Evolutionary conservation across 2,797 vertebrate genomes (phyloP).

Genomic region (Hyperoplus lanceolatus): DNA sequence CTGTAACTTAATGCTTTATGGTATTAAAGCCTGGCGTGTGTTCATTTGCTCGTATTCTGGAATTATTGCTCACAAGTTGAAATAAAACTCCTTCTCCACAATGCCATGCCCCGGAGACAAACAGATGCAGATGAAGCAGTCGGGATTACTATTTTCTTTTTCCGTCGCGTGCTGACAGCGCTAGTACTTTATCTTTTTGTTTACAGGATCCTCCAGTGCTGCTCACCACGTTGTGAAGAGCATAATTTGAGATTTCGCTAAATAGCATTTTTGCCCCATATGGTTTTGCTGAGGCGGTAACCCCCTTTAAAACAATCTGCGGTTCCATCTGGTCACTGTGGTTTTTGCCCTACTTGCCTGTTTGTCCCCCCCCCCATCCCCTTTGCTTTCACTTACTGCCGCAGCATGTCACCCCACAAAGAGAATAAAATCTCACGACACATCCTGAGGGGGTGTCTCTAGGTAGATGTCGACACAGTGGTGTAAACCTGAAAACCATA

Average conservation of each 20-base stretch:
- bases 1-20: conserved; percentile 60
- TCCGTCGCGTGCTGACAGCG: conserved; percentile 21
- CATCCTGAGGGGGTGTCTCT: conserved; percentile 65
- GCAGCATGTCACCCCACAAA: conserved; percentile 50
- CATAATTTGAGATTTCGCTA: conserved; percentile 62
- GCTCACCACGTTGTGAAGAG: conserved; percentile 54
- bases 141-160: conserved; percentile 4
- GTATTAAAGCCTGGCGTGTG: conserved; percentile 49
- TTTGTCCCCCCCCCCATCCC: conserved; percentile 27
- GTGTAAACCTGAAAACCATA: too few relatives aligned
- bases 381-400: conserved; percentile 64
- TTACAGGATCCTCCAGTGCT: conserved; percentile 47
- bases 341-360: conserved; percentile 62
- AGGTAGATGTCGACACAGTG: conserved; percentile 47
- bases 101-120: conserved; percentile 33
- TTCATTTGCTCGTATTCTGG: conserved; percentile 52
- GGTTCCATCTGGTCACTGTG: conserved; percentile 82
- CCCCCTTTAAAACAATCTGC: conserved; percentile 79
- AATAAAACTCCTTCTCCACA: conserved; percentile 45
- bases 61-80: conserved; percentile 61
- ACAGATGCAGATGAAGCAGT: conserved; percentile 34
- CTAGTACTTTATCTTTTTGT: conserved; percentile 52
- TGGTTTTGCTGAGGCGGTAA: conserved; percentile 77
- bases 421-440: conserved; percentile 50
- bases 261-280: conserved; percentile 71